A percentile compares a stretch with the other conserved stretches of the same genome.
These are phyloP conservation scores for Nymphalis polychloros DNA, from an alignment of 2,888 invertebrate species.

Conservation along the genomic window DNA sequence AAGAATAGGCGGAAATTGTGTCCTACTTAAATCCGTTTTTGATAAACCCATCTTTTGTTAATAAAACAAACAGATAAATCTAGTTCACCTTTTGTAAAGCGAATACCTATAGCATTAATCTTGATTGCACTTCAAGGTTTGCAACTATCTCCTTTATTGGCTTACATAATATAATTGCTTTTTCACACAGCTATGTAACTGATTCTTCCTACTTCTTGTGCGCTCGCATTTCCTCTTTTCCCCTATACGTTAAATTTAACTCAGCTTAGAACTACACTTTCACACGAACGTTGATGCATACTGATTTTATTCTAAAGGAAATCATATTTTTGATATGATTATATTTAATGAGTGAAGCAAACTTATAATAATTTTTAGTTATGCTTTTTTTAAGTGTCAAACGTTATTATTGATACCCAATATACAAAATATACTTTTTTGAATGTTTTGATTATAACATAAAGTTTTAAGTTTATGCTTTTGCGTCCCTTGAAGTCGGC, in stretches of 20 bases:
- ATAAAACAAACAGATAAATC: slow-evolving; percentile 45
- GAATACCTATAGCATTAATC: slow-evolving; percentile 39
- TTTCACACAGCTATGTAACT: slow-evolving; percentile 66
- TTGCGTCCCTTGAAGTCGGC: no score
- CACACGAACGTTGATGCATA: slow-evolving; percentile 3
- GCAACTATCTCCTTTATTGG: slow-evolving; percentile 65
- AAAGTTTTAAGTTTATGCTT: no score
- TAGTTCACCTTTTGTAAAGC: slow-evolving; percentile 49
- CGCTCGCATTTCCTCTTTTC: slow-evolving; percentile 56
- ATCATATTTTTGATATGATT: no score
- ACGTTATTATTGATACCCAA: no score
- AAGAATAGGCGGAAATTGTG: slow-evolving; percentile 35
- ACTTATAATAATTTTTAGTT: no score
- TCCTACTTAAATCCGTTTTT: slow-evolving; percentile 17
- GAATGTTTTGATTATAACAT: no score
- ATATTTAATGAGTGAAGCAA: no score
- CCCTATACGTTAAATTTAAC: slow-evolving; percentile 21
- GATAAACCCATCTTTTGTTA: slow-evolving; percentile 53
- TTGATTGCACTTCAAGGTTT: slow-evolving; percentile 59
- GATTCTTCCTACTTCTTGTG: slow-evolving; percentile 67
- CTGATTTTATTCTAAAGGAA: no score
- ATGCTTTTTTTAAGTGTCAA: no score
- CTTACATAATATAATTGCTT: slow-evolving; percentile 74
- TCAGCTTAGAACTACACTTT: neutral
- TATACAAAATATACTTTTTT: no score